Percentiles rank a stretch among this genome's conserved stretches.
Evolutionary conservation across 2,888 invertebrate genomes (phyloP).

Genomic region (Catonia carolina): DNA sequence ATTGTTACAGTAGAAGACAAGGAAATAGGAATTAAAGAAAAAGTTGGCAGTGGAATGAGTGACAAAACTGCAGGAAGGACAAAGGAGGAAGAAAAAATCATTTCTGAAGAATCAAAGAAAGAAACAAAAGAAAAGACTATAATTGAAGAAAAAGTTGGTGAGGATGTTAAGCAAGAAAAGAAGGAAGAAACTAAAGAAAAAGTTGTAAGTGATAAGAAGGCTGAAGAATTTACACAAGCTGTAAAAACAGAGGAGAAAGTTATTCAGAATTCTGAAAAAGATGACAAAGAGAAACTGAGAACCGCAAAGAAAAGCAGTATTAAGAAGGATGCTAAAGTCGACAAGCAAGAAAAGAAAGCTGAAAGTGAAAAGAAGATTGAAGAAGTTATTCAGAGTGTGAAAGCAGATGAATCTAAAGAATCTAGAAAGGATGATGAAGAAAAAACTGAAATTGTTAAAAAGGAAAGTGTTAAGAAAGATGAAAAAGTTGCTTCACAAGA

Average conservation of each 20-base stretch:
- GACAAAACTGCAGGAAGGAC: constrained; percentile 23
- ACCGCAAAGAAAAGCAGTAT: constrained; percentile 13
- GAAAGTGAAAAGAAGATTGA: constrained; percentile 7
- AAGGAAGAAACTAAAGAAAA: constrained; percentile 10
- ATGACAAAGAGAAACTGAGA: constrained; percentile 10
- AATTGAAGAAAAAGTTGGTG: neutral
- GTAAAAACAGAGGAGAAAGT: constrained; percentile 9
- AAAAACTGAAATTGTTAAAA: constrained; percentile 36
- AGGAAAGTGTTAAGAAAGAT: constrained; percentile 34
- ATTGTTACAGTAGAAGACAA: neutral
- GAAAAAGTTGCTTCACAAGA: constrained; percentile 13
- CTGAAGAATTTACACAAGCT: constrained; percentile 8
- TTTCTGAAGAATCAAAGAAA: constrained; percentile 1
- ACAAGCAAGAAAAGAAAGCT: constrained; percentile 4
- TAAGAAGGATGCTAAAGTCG: constrained; percentile 16
- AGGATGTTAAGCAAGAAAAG: constrained; percentile 1
- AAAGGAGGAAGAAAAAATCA: constrained; percentile 22
- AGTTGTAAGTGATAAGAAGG: constrained; percentile 14
- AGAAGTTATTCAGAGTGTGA: constrained; percentile 7
- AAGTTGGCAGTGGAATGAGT: constrained; percentile 2
- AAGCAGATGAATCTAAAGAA: constrained; percentile 12
- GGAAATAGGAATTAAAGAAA: constrained; percentile 15
- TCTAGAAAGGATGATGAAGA: constrained; percentile 30
- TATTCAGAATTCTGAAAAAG: constrained; percentile 12
- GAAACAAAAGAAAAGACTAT: constrained; percentile 4